Conservation (phyloP, 2,113 vertebrate species). For the Struthidea cinerea region DNA sequence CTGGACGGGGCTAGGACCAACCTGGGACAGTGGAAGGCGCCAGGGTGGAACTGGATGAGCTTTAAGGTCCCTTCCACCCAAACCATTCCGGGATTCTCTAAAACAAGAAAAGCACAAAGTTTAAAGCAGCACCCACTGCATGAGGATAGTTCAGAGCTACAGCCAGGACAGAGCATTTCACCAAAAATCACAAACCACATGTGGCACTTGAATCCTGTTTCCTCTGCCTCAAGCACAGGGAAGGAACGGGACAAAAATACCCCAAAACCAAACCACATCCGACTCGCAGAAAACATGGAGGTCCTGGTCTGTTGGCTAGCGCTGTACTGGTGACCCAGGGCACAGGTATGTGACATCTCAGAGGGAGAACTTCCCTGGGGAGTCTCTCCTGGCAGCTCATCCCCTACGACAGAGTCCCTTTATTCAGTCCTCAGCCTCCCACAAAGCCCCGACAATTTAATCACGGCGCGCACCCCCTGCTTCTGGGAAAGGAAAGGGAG, state of each 20-base stretch:
- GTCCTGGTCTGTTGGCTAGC: fast-evolving
- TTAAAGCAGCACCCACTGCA: not conserved
- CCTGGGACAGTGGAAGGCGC: not conserved
- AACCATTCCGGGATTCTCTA: not conserved
- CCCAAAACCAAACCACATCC: not conserved
- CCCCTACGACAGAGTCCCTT: not conserved
- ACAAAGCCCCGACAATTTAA: not conserved
- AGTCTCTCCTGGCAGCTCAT: not conserved
- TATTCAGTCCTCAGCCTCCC: not conserved
- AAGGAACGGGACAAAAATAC: not conserved
- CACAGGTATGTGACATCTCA: not conserved
- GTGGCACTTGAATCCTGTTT: not conserved
- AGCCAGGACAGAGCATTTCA: not conserved
- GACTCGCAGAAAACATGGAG: not conserved
- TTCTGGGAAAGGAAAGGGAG: not conserved
- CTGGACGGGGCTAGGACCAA: not conserved
- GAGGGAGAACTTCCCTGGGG: not conserved
- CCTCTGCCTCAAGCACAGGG: not conserved
- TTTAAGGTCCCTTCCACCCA: not conserved
- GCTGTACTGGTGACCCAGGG: not conserved
- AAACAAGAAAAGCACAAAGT: not conserved
- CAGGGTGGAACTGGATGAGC: not conserved
- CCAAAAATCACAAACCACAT: fast-evolving
- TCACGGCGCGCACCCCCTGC: not conserved
- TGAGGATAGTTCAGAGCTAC: fast-evolving